Evolutionary conservation across 1,140 invertebrate species (phyloP), one percentile per base, ranked within the genome.

Genomic region (Drosophila suzukii): DNA sequence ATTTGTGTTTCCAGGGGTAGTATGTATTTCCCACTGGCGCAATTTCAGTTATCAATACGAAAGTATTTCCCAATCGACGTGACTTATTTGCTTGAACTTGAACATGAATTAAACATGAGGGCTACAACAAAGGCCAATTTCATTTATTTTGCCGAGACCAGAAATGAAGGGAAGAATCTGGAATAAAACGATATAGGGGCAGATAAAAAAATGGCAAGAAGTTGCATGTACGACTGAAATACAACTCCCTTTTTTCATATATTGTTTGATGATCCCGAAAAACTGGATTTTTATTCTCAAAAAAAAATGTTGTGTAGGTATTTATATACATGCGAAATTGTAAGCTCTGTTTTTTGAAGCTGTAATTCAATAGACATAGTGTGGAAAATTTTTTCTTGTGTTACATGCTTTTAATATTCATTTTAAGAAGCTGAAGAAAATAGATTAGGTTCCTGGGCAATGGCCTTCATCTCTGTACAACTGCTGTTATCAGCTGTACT

Each of bases 21-120:
- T 39, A 49, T 58, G 36, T 34, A 41, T 58, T 71, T 36, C 36
- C 65, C 65, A 27, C 65, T 58, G 46, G 13, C 63, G 77, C 63
- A 75, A 81, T 57, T 49, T 34, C 6, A 20, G 44, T 76, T 61
- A 76, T 81, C 59, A 76, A 43, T 55, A 58, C 46, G 49, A 59
- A 57, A 62, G 30, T 53, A 46, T 50, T 63, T 65, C 44, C 24
- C 58, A 41, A 55, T 49, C 61, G 44, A 76, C 78, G 72, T 81
- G 63, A 50, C 46, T 53, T 60, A 55, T 61, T 61, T 36, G 41
- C 58, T 70, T 75, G 51, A 75, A 71, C 72, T 62, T 39, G 47
- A 61, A 61, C 51, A 60, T 76, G 44, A 49, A 66, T 59, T 32
- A 38, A 20, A 43, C 15, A 62, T 11, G 17, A 11, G 13, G n/a